Base-by-base conservation (phyloP, 2,888 invertebrate genomes). In the Proisotoma minuta region DNA sequence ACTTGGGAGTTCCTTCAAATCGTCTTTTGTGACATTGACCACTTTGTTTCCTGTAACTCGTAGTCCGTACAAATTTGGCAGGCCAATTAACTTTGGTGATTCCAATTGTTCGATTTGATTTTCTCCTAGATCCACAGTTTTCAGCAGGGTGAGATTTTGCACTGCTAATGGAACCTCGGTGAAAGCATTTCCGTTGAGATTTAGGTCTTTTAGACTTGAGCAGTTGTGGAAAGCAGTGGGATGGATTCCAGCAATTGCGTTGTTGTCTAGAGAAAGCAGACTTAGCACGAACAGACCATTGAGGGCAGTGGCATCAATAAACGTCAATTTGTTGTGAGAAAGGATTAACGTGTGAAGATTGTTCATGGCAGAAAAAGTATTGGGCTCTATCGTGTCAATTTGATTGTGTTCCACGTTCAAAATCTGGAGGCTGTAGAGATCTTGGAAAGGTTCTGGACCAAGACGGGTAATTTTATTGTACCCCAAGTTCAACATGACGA, bases 221-320 rank as follows among this genome's bases (percentile, higher is more conserved):
- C 92, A 92, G 80, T 94, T 94, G 75, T 88, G 84, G 77, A 94
- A 92, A 63, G 92, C 91, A 76, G 91, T 89, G 50, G 88, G 86
- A 78, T 93, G 91, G 64, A 94, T 85, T 74, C 86, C 87, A 77
- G 88, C 87, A 67, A 94, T 81, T 59, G 85, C 83, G 79, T 94
- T 94, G 78, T 89, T 89, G 79, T 93, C 91, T 76, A 93, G 81
- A 51, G 91, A 89, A 63, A 94, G 81, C 65, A 91, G 78, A 68
- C 90, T 91, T 65, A 95, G 80, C 34, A 92, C 93, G 77, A 89
- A 91, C 57, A 94, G 81, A 1, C 93, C 93, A 78, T 92, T 91
- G 67, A 94, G 80, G 47, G 92, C 88, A 76, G 89, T 89, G 1
- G 89, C 88, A 77, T 92, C 91, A 72, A 94, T 82, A 75, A 88